Base-by-base conservation (phyloP, 2,113 vertebrate genomes). In the Elaphurus davidianus region DNA sequence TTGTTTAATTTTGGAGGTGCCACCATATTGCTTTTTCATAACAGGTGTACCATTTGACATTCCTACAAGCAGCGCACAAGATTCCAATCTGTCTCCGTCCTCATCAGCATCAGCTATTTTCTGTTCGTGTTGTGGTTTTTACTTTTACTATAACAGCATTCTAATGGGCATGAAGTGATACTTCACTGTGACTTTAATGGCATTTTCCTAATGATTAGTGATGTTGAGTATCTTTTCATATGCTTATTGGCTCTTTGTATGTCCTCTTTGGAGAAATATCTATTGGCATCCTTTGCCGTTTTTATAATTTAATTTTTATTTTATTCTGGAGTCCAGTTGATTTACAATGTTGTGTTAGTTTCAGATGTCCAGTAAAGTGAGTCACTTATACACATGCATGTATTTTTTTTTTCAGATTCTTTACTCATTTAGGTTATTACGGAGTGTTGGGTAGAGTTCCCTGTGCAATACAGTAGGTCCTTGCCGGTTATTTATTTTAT, bases 211-310 rank as follows among this genome's bases (percentile, higher is more conserved):
- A 21, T 1, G 62, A 36, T 59, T 3, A 43, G 25, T n/a, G 45
- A 43, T 7, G 1, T 6, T 2, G 3, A 28, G 27, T 27, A 60
- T 28, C 30, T 78, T 88, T 60, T 45, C 89, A 11, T 2, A 3
- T 59, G 14, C 57, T 52, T 78, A 3, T 11, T 64, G 21, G 40
- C 36, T 55, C 30, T 50, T n/a, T 50, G 21, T 16, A 0, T 59
- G 43, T 91, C 78, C 89, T 84, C 84, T 85, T 36, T 50, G 55
- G 47, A 36, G 84, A 96, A 87, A 59, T 28, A 40, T 28, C 86
- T 47, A 10, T 54, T 57, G 1, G 4, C 62, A 28, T 23, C 40
- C 13, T 45, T 62, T 14, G 79, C 50, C 50, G 33, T 79, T 79
- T 47, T 50, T 19, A 30, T 30, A 17, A 79, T 50, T 50, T 50